Evolutionary conservation across 2,113 vertebrate species (phyloP).

Genomic region (Chaetodon auriga): DNA sequence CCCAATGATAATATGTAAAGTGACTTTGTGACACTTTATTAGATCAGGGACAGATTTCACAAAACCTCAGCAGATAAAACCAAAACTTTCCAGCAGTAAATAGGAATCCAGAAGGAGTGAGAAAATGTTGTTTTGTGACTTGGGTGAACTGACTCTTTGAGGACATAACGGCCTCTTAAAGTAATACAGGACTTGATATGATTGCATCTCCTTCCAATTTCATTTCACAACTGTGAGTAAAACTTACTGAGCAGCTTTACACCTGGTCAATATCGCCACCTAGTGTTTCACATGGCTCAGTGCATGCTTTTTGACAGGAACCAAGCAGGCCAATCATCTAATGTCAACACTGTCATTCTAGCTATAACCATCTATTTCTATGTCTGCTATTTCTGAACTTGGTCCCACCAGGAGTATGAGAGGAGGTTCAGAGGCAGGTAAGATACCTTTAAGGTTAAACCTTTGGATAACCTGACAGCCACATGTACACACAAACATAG

Average conservation of each 20-base stretch:
- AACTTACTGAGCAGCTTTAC: background rate
- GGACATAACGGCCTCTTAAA: background rate
- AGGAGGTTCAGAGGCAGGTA: background rate
- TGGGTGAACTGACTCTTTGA: background rate
- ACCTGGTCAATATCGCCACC: slow-evolving; percentile 53
- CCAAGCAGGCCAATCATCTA: background rate
- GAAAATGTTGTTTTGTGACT: background rate
- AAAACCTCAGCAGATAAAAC: background rate
- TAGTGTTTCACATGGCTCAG: slow-evolving; percentile 40
- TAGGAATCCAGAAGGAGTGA: background rate
- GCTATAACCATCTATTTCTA: background rate
- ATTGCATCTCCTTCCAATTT: background rate
- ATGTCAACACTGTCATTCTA: background rate
- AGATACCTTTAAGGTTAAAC: background rate
- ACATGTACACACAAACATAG: background rate
- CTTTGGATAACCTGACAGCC: background rate
- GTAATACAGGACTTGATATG: background rate
- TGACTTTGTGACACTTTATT: background rate
- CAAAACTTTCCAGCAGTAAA: background rate
- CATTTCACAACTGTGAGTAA: background rate
- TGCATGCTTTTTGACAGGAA: slow-evolving; percentile 3
- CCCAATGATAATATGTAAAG: background rate
- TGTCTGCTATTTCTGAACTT: background rate
- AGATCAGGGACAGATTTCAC: background rate
- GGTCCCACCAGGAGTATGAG: background rate